Conservation (phyloP, 2,797 vertebrate species). For the Cirrhinus mrigala region DNA sequence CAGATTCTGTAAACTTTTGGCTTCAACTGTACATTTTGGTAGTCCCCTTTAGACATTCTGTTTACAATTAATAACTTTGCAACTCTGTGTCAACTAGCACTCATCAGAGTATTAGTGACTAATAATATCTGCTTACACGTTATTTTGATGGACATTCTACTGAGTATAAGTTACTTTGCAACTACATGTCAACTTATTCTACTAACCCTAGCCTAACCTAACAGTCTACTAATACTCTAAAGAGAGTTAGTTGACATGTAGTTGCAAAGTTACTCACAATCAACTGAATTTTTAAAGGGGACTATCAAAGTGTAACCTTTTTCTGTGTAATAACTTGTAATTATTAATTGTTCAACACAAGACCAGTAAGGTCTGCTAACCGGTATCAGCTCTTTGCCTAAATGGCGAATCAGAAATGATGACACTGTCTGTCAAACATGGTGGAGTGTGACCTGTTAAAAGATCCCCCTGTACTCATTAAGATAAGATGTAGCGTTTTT, state of each 20-base stretch:
- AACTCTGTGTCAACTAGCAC: neutral
- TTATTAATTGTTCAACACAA: neutral
- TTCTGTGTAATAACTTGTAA: neutral
- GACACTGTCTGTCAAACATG: slow-evolving; percentile 62
- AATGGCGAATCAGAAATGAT: slow-evolving; percentile 31
- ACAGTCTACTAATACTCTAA: neutral
- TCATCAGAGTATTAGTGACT: neutral
- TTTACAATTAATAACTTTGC: neutral
- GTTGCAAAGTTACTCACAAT: neutral
- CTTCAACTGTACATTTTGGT: neutral
- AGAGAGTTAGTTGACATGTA: neutral
- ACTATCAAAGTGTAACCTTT: neutral
- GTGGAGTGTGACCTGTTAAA: slow-evolving; percentile 75
- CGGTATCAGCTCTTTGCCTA: slow-evolving; percentile 35
- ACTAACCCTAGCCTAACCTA: neutral
- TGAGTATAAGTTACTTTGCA: neutral
- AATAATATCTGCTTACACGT: neutral
- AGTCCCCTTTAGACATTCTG: too few species aligned
- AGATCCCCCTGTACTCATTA: slow-evolving; percentile 79
- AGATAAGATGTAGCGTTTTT: slow-evolving; percentile 78
- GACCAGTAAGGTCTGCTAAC: neutral
- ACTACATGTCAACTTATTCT: neutral
- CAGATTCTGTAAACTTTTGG: too few species aligned
- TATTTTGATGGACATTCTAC: neutral
- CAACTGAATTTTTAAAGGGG: neutral